Conservation (phyloP, 2,888 invertebrate species). For the Proisotoma minuta region DNA sequence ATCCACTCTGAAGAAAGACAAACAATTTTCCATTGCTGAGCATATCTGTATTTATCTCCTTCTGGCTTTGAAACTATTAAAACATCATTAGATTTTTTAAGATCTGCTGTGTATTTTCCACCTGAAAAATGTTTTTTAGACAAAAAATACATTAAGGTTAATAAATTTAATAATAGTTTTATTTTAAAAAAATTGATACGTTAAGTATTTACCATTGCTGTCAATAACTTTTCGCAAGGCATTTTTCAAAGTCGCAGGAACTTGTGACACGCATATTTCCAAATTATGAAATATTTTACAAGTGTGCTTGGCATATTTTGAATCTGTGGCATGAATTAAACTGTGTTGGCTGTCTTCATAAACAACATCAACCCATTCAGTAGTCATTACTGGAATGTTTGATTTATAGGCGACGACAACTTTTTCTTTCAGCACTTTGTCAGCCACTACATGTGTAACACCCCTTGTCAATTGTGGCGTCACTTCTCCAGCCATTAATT, state of each 20-base stretch:
- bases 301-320: conserved; percentile 59
- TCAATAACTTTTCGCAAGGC: conserved; percentile 64
- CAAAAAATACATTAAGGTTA: conserved; percentile 44
- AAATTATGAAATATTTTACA: conserved; percentile 74
- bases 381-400: conserved; percentile 68
- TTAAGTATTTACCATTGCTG: conserved; percentile 62
- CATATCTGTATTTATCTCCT: conserved; percentile 68
- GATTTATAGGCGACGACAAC: conserved; percentile 62
- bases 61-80: conserved; percentile 56
- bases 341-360: conserved; percentile 67
- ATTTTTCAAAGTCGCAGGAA: conserved; percentile 60
- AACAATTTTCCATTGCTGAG: conserved; percentile 58
- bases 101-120: conserved; percentile 57
- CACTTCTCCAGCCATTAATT: conserved; percentile 37
- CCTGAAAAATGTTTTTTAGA: too few species aligned
- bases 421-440: conserved; percentile 27
- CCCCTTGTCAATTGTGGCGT: conserved; percentile 23
- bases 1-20: conserved; percentile 77
- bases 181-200: neutral
- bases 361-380: conserved; percentile 72
- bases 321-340: conserved; percentile 61
- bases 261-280: conserved; percentile 72
- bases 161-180: neutral
- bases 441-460: conserved; percentile 40
- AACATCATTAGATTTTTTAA: conserved; percentile 56